Evolutionary conservation across 2,797 vertebrate species (phyloP).

Genomic region (Lophius americanus): DNA sequence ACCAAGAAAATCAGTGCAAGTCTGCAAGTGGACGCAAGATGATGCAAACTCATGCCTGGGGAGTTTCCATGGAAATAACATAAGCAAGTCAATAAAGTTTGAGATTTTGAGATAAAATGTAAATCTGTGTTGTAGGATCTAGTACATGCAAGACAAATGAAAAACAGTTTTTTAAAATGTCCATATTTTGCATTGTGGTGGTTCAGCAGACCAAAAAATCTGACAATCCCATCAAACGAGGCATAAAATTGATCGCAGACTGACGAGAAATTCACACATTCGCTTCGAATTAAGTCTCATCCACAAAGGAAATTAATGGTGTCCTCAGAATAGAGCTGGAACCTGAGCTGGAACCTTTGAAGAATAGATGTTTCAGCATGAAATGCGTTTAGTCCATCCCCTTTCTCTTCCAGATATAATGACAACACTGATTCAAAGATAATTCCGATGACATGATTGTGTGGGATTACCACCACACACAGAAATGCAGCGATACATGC

Average conservation of each 20-base stretch:
- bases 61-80: too few relatives aligned
- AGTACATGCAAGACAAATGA: neutral
- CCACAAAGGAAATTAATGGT: conserved; percentile 3
- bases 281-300: conserved; percentile 25
- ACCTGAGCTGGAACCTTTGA: neutral
- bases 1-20: too few relatives aligned
- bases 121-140: neutral
- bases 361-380: neutral
- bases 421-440: neutral
- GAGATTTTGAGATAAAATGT: neutral
- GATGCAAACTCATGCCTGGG: too few relatives aligned
- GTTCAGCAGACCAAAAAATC: conserved; percentile 14
- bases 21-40: too few relatives aligned
- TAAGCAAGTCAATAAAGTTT: too few relatives aligned
- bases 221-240: conserved; percentile 34
- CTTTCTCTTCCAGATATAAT: neutral
- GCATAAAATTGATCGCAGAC: conserved; percentile 43
- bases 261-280: conserved; percentile 26
- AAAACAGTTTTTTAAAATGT: neutral
- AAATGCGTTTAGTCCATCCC: neutral
- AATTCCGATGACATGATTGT: neutral
- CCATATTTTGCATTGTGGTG: conserved; percentile 6
- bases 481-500: neutral
- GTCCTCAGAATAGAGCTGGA: neutral
- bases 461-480: neutral